Conservation (phyloP, 2,888 invertebrate species). For the Empis livida region DNA sequence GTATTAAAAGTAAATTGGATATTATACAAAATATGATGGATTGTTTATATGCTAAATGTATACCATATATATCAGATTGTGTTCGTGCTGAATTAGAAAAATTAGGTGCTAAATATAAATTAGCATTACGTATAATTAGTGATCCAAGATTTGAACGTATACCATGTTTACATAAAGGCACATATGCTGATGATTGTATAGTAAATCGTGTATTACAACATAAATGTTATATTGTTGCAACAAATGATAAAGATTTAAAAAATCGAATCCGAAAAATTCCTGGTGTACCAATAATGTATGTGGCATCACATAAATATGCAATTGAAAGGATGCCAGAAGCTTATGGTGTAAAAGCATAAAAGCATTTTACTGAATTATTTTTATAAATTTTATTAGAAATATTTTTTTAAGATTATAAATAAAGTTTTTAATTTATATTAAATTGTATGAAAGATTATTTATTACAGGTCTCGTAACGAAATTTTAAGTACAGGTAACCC, state of each 20-base stretch:
- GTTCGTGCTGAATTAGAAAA: slow-evolving; percentile 96
- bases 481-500: too few relatives aligned
- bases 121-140: slow-evolving; percentile 88
- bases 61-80: slow-evolving; percentile 97
- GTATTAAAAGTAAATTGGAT: slow-evolving; percentile 94
- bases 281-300: slow-evolving; percentile 98
- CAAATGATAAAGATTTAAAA: slow-evolving; percentile 96
- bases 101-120: slow-evolving; percentile 84
- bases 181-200: slow-evolving; percentile 97
- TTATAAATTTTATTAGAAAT: too few relatives aligned
- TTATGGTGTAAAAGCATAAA: slow-evolving; percentile 59
- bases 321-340: slow-evolving; percentile 99
- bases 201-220: slow-evolving; percentile 94
- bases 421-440: too few relatives aligned
- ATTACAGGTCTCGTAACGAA: too few relatives aligned
- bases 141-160: slow-evolving; percentile 89
- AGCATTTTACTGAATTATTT: too few relatives aligned
- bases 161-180: slow-evolving; percentile 90
- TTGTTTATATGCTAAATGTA: slow-evolving; percentile 95
- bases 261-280: slow-evolving; percentile 92
- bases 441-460: too few relatives aligned
- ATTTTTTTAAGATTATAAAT: too few relatives aligned
- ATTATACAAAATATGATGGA: slow-evolving; percentile 98
- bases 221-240: slow-evolving; percentile 98
- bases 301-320: slow-evolving; percentile 81